Conservation (phyloP, 2,797 vertebrate genomes). For the Leptatherina wallacei region DNA sequence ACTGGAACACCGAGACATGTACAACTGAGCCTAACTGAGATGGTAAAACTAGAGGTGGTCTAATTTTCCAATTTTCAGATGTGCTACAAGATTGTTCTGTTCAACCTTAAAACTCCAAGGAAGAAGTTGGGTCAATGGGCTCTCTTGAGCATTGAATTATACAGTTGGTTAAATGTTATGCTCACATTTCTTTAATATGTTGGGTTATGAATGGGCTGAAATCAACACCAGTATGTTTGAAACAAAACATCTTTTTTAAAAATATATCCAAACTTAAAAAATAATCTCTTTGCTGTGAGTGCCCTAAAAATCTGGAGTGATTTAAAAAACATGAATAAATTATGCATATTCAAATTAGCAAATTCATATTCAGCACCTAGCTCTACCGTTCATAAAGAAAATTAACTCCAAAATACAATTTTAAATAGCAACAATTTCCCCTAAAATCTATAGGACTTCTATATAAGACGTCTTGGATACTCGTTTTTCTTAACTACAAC, state of each 20-base stretch:
- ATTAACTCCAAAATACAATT: not conserved
- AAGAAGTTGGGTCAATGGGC: too few species aligned
- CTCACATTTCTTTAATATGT: not conserved
- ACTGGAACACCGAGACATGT: too few species aligned
- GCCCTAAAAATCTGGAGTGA: not conserved
- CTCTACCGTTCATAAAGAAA: not conserved
- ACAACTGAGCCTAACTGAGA: too few species aligned
- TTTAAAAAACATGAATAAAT: not conserved
- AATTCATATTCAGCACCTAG: too few species aligned
- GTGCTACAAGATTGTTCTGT: too few species aligned
- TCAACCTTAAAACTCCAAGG: too few species aligned
- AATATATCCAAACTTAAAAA: not conserved
- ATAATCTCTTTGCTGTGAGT: not conserved
- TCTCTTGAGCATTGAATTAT: too few species aligned
- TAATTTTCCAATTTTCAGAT: too few species aligned
- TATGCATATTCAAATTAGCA: not conserved
- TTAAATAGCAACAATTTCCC: not conserved
- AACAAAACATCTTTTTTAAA: not conserved
- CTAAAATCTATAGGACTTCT: not conserved
- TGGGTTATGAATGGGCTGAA: not conserved
- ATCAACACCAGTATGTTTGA: not conserved
- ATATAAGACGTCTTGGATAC: not conserved
- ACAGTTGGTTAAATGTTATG: too few species aligned
- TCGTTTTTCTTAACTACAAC: not conserved
- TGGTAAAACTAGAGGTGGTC: too few species aligned